A percentile compares a stretch with the other conserved stretches of the same genome.
Evolutionary conservation across 1,140 invertebrate species (phyloP).

Genomic region (Euura lappo): DNA sequence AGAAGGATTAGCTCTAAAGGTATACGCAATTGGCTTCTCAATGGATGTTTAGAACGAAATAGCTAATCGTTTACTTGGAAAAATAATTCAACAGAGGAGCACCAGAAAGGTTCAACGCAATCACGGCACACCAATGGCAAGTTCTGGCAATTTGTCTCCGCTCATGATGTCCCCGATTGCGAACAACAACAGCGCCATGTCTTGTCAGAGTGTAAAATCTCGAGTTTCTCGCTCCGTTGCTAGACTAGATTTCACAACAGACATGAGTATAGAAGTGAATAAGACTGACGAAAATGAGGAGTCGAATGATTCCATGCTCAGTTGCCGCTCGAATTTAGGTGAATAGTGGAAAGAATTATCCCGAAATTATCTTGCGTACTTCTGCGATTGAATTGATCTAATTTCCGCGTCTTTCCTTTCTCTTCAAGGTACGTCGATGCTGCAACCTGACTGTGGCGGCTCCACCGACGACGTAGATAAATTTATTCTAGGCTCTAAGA

Average conservation of each 20-base stretch:
- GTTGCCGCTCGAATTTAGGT: neutral
- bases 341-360: neutral
- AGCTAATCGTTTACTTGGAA: too few species aligned
- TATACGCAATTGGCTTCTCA: conserved; percentile 25
- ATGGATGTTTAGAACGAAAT: too few species aligned
- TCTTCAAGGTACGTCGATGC: conserved; percentile 16
- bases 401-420: conserved; percentile 6
- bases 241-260: conserved; percentile 44
- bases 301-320: conserved; percentile 18
- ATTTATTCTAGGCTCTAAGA: neutral
- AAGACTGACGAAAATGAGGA: conserved; percentile 9
- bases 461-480: conserved; percentile 8
- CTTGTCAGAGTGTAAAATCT: conserved; percentile 40
- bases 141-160: conserved; percentile 36
- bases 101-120: conserved; percentile 27
- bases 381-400: neutral
- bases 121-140: conserved; percentile 36
- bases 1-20: conserved; percentile 44
- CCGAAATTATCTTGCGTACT: too few species aligned
- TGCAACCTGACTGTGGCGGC: neutral
- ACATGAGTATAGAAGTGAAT: conserved; percentile 44
- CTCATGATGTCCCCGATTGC: conserved; percentile 50
- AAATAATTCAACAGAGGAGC: conserved; percentile 22
- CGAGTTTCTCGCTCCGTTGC: conserved; percentile 34
- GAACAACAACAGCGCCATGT: conserved; percentile 34